These are phyloP conservation scores for Poecile montanus DNA, from an alignment of 2,797 vertebrate species.

Conservation along the genomic window DNA sequence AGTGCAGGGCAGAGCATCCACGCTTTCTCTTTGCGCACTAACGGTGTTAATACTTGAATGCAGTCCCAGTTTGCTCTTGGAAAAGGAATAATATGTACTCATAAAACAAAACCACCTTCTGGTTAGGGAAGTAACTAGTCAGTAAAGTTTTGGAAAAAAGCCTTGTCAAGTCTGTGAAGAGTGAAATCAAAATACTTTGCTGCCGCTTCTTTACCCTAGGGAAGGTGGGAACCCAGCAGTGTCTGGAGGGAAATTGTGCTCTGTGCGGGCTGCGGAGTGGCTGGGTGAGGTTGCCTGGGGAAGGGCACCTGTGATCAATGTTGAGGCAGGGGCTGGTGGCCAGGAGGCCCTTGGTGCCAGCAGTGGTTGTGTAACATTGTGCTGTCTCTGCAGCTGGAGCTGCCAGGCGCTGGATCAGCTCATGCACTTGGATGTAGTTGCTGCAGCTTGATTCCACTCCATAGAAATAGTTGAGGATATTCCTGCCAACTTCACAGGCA, in stretches of 20 bases:
- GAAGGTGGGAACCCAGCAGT: background rate
- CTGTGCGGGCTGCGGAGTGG: background rate
- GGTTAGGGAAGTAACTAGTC: background rate
- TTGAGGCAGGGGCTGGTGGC: background rate
- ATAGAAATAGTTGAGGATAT: background rate
- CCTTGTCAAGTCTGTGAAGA: background rate
- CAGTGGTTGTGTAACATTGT: background rate
- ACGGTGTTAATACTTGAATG: background rate
- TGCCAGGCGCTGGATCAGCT: background rate
- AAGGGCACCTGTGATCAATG: background rate
- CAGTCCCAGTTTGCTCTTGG: background rate
- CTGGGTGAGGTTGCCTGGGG: background rate
- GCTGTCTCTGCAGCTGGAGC: background rate
- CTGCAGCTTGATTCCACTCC: background rate
- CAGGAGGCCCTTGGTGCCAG: background rate
- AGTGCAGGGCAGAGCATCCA: background rate
- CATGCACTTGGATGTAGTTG: background rate
- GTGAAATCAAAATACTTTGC: background rate
- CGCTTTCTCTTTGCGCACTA: accelerated
- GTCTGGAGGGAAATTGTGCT: background rate
- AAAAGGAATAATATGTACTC: background rate
- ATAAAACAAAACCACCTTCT: background rate
- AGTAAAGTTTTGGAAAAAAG: background rate
- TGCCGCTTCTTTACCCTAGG: background rate
- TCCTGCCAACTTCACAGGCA: background rate